phyloP scores from a whole-genome alignment of 2,888 invertebrate genomes.

The Xestia c-nigrum region DNA sequence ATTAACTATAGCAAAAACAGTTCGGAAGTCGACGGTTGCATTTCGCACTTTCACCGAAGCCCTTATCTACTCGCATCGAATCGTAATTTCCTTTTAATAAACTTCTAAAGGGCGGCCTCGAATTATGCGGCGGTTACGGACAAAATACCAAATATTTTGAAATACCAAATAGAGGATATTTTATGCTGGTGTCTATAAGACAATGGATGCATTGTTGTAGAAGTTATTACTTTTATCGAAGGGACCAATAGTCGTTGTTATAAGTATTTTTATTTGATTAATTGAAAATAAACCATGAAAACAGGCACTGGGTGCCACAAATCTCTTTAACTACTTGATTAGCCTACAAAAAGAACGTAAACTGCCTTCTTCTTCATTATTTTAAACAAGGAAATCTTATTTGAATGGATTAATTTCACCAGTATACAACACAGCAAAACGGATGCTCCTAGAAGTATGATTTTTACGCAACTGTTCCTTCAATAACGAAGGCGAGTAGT shows the following conservation, averaged over 20 bases:
- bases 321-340: too few species aligned
- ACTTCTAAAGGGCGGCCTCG: slow-evolving; percentile 43
- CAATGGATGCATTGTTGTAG: slow-evolving; percentile 31
- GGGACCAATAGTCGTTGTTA: background rate
- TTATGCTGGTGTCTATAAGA: slow-evolving; percentile 1
- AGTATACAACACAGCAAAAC: too few species aligned
- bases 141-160: slow-evolving; percentile 54
- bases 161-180: slow-evolving; percentile 28
- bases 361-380: too few species aligned
- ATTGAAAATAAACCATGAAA: too few species aligned
- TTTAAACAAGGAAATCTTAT: too few species aligned
- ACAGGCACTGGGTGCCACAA: too few species aligned
- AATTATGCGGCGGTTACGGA: slow-evolving; percentile 7
- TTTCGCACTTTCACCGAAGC: slow-evolving; percentile 49
- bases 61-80: slow-evolving; percentile 37
- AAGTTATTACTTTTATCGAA: slow-evolving; percentile 5
- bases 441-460: background rate
- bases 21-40: slow-evolving; percentile 35
- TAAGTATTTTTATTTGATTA: background rate
- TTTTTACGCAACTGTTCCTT: background rate
- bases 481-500: background rate
- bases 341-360: too few species aligned
- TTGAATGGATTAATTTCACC: too few species aligned
- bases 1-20: slow-evolving; percentile 43
- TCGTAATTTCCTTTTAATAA: slow-evolving; percentile 58